Conservation (phyloP, 1,140 invertebrate genomes). For the Melipona quadrifasciata region DNA sequence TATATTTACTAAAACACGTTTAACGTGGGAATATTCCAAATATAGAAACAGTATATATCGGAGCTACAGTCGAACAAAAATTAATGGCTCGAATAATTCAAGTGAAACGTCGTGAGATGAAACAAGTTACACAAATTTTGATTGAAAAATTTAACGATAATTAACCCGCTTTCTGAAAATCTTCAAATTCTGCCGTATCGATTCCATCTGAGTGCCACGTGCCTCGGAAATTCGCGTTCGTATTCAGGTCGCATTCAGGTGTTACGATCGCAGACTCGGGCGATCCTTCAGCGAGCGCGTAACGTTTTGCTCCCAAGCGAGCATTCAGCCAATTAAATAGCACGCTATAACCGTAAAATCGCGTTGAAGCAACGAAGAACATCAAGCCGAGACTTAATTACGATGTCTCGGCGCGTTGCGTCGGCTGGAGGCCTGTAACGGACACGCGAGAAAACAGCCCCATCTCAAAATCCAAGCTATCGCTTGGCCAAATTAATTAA, state of each 20-base stretch:
- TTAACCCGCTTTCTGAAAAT: neutral
- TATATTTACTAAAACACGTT: neutral
- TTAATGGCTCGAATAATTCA: neutral
- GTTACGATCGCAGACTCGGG: neutral
- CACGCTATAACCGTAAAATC: slow-evolving; percentile 3
- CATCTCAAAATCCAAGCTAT: neutral
- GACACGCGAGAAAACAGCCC: neutral
- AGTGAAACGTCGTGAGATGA: neutral
- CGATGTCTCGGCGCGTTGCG: neutral
- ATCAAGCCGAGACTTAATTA: slow-evolving; percentile 15
- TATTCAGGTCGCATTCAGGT: neutral
- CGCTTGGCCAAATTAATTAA: slow-evolving; percentile 39
- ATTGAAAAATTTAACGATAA: too few relatives aligned
- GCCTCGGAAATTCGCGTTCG: neutral
- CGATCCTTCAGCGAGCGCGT: neutral
- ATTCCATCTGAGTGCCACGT: neutral
- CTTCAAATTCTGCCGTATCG: neutral
- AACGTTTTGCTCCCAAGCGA: neutral
- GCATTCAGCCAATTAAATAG: neutral
- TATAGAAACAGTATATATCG: neutral
- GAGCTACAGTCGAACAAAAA: neutral
- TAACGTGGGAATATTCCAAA: neutral
- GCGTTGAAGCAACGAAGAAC: slow-evolving; percentile 4
- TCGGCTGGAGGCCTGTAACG: slow-evolving; percentile 1
- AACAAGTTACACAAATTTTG: too few relatives aligned